Base-by-base conservation (phyloP, 2,797 vertebrate genomes). In the Sebastiscus albofasciatus region DNA sequence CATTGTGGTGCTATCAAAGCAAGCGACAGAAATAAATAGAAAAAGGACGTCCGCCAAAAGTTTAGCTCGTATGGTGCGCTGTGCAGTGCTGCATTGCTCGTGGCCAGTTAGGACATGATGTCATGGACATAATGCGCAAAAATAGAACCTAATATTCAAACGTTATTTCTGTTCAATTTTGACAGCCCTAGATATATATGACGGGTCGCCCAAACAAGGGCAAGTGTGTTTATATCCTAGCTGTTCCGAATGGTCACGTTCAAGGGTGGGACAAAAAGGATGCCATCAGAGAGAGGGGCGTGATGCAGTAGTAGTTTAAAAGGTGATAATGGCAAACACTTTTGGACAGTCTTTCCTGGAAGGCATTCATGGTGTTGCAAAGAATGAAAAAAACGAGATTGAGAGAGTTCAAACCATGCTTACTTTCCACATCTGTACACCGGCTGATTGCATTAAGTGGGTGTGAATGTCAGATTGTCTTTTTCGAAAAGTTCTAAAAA, bases 141-240 rank as follows among this genome's bases (percentile, higher is more conserved):
- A 49, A 49, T 49, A 8, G 16, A 29, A 29, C 29, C 29, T 29
- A 3, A 42, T 46, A 18, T 46, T 46, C 42, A 46, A 46, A 46
- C 16, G 0, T 49, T 0, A 8, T 49, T 0, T 49, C 16, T 49
- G 46, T 49, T 18, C 46, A 49, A 49, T 49, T 49, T 49, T 49
- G 7, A 0, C 46, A 49, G 42, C 42, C 42, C 46, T 20, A 18
- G 46, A 49, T 49, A 49, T 49, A 65, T 65, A 64, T 13, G n/a
- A 39, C 33, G 8, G 26, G 22, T 26, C 2, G 13, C 0, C 36
- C 22, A 42, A 42, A 24, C 62, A 27, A 0, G 36, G 14, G 22
- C 22, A 26, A 6, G 26, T 14, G 5, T 49, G 64, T 46, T 69
- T 54, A 2, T 34, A 34, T 13, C 46, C 46, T 33, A 49, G 18